Percentiles rank a stretch among this genome's conserved stretches.
These are phyloP conservation scores for Polypedilum vanderplanki DNA, from an alignment of 1,140 invertebrate species.

Conservation along the genomic window DNA sequence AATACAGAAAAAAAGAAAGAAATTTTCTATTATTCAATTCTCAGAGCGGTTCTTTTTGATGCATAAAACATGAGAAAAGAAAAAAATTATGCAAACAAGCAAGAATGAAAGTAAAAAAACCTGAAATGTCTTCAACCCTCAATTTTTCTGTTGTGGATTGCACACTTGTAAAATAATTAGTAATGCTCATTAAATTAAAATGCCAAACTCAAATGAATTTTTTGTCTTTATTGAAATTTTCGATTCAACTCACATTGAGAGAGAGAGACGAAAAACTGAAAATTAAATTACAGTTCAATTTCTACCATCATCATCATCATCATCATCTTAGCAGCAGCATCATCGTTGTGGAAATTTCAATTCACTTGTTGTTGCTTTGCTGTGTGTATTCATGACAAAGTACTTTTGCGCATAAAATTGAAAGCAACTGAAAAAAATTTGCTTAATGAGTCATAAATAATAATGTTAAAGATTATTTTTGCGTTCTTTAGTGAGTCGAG, in stretches of 20 bases:
- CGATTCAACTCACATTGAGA: too few species aligned
- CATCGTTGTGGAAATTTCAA: not conserved
- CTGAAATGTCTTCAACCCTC: too few species aligned
- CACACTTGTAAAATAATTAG: not conserved
- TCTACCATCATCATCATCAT: not conserved
- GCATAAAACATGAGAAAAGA: not conserved
- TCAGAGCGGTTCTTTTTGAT: not conserved
- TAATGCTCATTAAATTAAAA: not conserved
- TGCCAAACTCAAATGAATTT: not conserved
- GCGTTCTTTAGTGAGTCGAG: too few species aligned
- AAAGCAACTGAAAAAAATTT: not conserved
- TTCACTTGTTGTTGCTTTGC: not conserved
- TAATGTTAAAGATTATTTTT: not conserved
- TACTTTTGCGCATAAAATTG: not conserved
- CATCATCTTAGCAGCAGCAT: not conserved
- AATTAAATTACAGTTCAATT: conserved; percentile 9
- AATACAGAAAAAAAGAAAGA: not conserved
- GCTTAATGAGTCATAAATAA: conserved; percentile 2
- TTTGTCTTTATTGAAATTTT: too few species aligned
- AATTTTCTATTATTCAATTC: not conserved
- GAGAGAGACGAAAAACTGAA: not conserved
- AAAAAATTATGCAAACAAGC: not conserved
- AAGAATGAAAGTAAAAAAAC: not conserved
- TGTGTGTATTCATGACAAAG: not conserved
- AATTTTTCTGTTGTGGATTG: not conserved